phyloP scores from a whole-genome alignment of 30 jellyfish, hydroid and myxozoan species.

The Hydra vulgaris region DNA sequence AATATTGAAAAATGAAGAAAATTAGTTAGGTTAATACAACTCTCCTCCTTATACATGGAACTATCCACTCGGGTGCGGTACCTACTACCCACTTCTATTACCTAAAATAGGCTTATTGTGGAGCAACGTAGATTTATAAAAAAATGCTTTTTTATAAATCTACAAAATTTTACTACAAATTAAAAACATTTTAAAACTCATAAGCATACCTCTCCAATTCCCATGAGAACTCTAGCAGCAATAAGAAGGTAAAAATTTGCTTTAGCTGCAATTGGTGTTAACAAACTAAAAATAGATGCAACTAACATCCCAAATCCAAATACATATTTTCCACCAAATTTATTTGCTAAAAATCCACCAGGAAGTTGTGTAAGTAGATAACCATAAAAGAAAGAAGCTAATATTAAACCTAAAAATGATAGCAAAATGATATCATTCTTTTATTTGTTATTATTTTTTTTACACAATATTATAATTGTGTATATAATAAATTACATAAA shows the following conservation, averaged over 20 bases:
- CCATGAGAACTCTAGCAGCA: constrained; percentile 58
- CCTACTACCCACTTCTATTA: no score
- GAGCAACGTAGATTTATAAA: no score
- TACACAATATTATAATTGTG: background rate
- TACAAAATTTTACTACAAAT: no score
- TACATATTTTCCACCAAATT: constrained; percentile 68
- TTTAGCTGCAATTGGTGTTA: constrained; percentile 87
- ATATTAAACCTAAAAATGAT: constrained; percentile 47
- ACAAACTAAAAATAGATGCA: constrained; percentile 52
- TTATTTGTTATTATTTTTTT: no score
- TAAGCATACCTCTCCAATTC: constrained; percentile 85
- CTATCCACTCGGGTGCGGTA: no score
- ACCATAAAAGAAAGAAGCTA: constrained; percentile 85
- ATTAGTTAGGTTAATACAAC: no score
- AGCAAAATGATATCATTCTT: background rate
- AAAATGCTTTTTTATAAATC: no score
- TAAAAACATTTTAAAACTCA: no score
- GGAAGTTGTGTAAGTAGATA: constrained; percentile 65
- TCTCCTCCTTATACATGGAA: no score
- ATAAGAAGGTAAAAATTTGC: constrained; percentile 34
- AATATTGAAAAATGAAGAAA: no score
- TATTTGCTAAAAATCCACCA: constrained; percentile 56
- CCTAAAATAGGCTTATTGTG: no score
- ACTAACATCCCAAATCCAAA: constrained; percentile 71
- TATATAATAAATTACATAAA: background rate